phyloP scores from a whole-genome alignment of 1,140 invertebrate species.

The Orussus abietinus region DNA sequence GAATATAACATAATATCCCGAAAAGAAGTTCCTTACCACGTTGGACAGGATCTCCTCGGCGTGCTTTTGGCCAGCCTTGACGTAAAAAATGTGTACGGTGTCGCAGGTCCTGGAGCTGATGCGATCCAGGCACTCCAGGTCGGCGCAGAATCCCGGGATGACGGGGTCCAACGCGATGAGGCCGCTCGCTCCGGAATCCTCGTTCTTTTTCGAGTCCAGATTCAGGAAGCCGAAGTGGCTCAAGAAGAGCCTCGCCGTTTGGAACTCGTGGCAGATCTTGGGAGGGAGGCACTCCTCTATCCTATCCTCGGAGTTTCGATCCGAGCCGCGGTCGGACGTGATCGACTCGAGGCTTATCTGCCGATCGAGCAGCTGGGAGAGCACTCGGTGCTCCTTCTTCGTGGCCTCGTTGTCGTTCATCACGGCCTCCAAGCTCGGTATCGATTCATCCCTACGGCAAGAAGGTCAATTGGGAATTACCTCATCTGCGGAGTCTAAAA shows the following conservation, averaged over 20 bases:
- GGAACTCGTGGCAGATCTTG: slow-evolving; percentile 81
- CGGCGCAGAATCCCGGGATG: slow-evolving; percentile 65
- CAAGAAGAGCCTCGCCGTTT: slow-evolving; percentile 88
- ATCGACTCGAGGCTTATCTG: slow-evolving; percentile 56
- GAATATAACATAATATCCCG: slow-evolving; percentile 5
- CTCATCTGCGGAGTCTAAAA: no score
- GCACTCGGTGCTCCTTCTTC: slow-evolving; percentile 49
- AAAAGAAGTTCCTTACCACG: slow-evolving; percentile 56
- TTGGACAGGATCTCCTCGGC: slow-evolving; percentile 80
- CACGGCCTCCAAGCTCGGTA: slow-evolving; percentile 74
- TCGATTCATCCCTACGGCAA: slow-evolving; percentile 70
- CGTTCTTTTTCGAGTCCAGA: slow-evolving; percentile 63
- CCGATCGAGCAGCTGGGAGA: slow-evolving; percentile 41
- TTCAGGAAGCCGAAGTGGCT: slow-evolving; percentile 92
- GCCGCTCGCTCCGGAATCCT: slow-evolving; percentile 54
- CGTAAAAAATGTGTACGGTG: slow-evolving; percentile 94
- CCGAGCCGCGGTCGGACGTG: slow-evolving; percentile 49
- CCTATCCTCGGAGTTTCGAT: slow-evolving; percentile 52
- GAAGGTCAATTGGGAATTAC: no score
- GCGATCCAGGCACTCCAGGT: slow-evolving; percentile 72
- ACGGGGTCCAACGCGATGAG: slow-evolving; percentile 76
- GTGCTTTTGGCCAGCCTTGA: slow-evolving; percentile 75
- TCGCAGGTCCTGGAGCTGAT: slow-evolving; percentile 83
- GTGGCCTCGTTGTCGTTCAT: slow-evolving; percentile 56
- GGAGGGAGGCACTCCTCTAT: slow-evolving; percentile 76